These are phyloP conservation scores for Caenorhabditis becei DNA, from an alignment of 2,888 invertebrate genomes.

Conservation along the genomic window DNA sequence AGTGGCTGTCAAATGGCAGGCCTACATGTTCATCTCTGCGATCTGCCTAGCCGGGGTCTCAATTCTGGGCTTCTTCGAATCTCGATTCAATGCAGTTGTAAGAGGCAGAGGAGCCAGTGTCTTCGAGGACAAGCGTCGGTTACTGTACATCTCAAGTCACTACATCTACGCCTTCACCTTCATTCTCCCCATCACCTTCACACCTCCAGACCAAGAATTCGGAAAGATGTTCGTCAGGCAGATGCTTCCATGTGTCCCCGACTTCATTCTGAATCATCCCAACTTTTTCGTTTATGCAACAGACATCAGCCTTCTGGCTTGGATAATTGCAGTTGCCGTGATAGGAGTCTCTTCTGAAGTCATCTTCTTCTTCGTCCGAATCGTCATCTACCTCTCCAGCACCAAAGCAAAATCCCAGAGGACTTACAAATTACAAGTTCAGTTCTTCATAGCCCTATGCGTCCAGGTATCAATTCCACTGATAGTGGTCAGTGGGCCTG, in stretches of 20 bases:
- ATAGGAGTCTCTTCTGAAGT: constrained; percentile 13
- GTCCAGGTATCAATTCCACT: constrained; percentile 12
- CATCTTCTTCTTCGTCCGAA: constrained; percentile 27
- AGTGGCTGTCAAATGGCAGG: constrained; percentile 13
- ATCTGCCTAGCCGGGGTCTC: constrained; percentile 7
- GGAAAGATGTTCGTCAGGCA: constrained; percentile 14
- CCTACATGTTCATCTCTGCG: constrained; percentile 2
- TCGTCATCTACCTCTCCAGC: constrained; percentile 19
- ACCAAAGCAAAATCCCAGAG: constrained; percentile 32
- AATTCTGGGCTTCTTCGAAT: constrained; percentile 10
- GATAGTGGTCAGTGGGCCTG: neutral
- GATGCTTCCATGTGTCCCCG: constrained; percentile 37
- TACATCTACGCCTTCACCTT: neutral
- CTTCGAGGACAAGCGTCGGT: no score
- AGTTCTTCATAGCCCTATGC: constrained; percentile 31
- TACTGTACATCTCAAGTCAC: no score
- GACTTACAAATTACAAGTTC: constrained; percentile 38
- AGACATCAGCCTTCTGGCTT: constrained; percentile 24
- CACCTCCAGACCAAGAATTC: constrained; percentile 11
- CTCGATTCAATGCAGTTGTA: constrained; percentile 5
- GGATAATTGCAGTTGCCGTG: constrained; percentile 8
- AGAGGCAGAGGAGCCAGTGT: neutral
- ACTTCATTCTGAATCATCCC: constrained; percentile 23
- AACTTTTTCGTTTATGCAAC: constrained; percentile 31
- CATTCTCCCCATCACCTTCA: constrained; percentile 18